Percentiles rank a stretch among this genome's conserved stretches.
Conservation (phyloP, 1,140 invertebrate genomes). For the Hylyphantes graminicola region DNA sequence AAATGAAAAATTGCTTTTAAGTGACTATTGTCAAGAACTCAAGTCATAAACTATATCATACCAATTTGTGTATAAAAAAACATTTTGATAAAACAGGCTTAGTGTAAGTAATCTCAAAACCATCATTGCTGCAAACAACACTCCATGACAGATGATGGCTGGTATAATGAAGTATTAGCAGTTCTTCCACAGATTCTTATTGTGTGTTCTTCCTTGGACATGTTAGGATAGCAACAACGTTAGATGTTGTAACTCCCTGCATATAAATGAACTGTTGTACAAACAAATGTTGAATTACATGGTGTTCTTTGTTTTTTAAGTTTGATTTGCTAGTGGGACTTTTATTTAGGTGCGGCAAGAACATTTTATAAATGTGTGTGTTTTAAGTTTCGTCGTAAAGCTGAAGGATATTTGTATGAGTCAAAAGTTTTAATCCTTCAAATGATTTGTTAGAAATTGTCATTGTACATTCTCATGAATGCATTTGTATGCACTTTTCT, state of each 20-base stretch:
- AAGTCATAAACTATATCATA: too few relatives aligned
- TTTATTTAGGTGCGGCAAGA: constrained; percentile 42
- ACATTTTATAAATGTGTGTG: constrained; percentile 52
- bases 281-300: constrained; percentile 28
- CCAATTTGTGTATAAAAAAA: too few relatives aligned
- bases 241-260: constrained; percentile 47
- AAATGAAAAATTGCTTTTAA: too few relatives aligned
- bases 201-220: constrained; percentile 53
- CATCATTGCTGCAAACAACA: not conserved
- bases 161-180: constrained; percentile 47
- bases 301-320: constrained; percentile 54
- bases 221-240: constrained; percentile 51
- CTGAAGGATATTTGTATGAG: constrained; percentile 54
- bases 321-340: constrained; percentile 49
- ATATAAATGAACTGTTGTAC: constrained; percentile 47
- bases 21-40: too few relatives aligned
- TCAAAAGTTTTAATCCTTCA: constrained; percentile 7
- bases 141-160: not conserved
- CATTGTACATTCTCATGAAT: constrained; percentile 53
- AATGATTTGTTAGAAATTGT: constrained; percentile 8
- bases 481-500: not conserved
- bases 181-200: constrained; percentile 49
- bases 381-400: constrained; percentile 49
- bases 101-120: too few relatives aligned
- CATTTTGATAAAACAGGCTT: too few relatives aligned